A percentile compares a stretch with the other conserved stretches of the same genome.
Conservation (phyloP, 2,113 vertebrate genomes). For the Phalacrocorax aristotelis region DNA sequence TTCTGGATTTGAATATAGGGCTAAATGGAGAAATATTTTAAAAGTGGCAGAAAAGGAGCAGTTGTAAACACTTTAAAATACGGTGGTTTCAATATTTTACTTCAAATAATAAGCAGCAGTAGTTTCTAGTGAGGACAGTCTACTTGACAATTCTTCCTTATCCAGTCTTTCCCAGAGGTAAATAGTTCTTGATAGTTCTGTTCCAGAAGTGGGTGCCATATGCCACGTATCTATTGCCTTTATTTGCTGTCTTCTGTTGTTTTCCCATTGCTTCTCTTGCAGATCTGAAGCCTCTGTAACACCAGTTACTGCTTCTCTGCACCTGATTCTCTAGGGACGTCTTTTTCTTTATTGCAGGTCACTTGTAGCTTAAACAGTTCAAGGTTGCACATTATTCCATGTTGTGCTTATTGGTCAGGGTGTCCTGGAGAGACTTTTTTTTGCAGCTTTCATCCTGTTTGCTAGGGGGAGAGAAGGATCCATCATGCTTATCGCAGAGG, state of each 20-base stretch:
- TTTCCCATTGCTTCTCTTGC: fast-evolving
- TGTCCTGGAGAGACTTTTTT: neutral
- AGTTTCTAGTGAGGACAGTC: neutral
- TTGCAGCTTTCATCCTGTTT: neutral
- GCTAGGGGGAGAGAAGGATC: neutral
- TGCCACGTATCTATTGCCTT: neutral
- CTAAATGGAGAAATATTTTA: neutral
- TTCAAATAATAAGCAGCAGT: neutral
- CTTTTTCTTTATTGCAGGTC: neutral
- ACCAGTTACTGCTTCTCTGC: neutral
- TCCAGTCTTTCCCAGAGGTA: neutral
- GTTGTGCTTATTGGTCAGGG: neutral
- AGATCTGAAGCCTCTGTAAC: neutral
- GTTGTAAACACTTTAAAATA: neutral
- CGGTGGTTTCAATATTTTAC: neutral
- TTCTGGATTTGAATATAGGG: neutral
- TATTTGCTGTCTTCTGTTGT: neutral
- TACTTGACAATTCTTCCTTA: neutral
- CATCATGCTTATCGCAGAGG: neutral
- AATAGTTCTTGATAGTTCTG: neutral
- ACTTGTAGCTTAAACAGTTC: neutral
- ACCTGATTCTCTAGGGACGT: neutral
- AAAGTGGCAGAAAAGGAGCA: neutral
- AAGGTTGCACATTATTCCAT: neutral
- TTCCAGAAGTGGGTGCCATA: neutral